Evolutionary conservation across 2,888 invertebrate genomes (phyloP).

Genomic region (Ditula angustiorana): DNA sequence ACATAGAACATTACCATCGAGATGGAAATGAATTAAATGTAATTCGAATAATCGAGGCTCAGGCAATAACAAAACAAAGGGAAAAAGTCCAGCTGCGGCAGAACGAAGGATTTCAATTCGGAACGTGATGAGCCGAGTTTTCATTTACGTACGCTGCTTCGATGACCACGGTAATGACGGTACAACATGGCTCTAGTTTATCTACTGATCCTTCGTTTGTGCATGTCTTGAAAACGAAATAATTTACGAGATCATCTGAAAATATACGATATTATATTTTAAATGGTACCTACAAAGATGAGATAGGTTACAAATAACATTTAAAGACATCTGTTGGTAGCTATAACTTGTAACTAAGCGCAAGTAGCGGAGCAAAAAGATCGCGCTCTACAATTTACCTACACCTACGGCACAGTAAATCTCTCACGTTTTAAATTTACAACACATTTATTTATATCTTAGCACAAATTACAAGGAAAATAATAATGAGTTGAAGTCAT

Average conservation of each 20-base stretch:
- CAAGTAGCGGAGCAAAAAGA: constrained; percentile 39
- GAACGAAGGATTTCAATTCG: constrained; percentile 84
- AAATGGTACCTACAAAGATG: constrained; percentile 11
- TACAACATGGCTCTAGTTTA: constrained; percentile 38
- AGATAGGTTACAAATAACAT: constrained; percentile 22
- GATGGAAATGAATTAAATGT: constrained; percentile 84
- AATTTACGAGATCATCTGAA: constrained; percentile 14
- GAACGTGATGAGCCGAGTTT: constrained; percentile 84
- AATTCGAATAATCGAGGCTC: constrained; percentile 83
- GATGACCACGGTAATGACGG: constrained; percentile 64
- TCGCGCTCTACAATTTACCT: constrained; percentile 56
- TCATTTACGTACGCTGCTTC: constrained; percentile 72
- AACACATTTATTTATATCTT: constrained; percentile 66
- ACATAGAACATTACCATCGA: constrained; percentile 67
- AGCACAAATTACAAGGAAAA: constrained; percentile 72
- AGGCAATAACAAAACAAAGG: constrained; percentile 82
- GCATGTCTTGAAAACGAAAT: constrained; percentile 1
- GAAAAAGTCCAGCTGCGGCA: constrained; percentile 75
- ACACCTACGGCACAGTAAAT: constrained; percentile 59
- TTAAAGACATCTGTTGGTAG: constrained; percentile 35
- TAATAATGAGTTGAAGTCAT: constrained; percentile 79
- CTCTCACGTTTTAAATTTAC: constrained; percentile 68
- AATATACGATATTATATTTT: constrained; percentile 13
- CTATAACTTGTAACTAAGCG: constrained; percentile 34
- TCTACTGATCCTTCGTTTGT: constrained; percentile 27